Evolutionary conservation across 2,888 invertebrate genomes (phyloP).

Genomic region (Mimachlamys varia): DNA sequence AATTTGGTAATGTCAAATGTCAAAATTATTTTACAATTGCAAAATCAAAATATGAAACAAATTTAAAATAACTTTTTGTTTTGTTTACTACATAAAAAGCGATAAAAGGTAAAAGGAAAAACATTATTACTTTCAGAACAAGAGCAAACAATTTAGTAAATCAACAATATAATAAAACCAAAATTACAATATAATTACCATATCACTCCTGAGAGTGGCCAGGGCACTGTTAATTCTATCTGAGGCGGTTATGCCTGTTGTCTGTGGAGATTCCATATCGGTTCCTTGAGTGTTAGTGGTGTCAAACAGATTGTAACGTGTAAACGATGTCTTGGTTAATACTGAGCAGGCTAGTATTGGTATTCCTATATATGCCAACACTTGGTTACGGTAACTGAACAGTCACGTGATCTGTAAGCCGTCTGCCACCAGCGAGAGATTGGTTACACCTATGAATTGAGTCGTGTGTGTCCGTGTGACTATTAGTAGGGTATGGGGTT

Average conservation of each 20-base stretch:
- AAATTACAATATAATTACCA: neutral
- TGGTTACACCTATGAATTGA: neutral
- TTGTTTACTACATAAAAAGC: too few relatives aligned
- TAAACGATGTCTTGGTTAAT: neutral
- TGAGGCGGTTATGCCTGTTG: neutral
- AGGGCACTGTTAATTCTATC: neutral
- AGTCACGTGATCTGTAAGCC: neutral
- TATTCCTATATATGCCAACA: neutral
- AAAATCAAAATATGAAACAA: too few relatives aligned
- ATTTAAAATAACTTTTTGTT: too few relatives aligned
- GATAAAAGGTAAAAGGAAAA: too few relatives aligned
- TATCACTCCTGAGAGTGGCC: constrained; percentile 11
- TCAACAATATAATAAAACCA: too few relatives aligned
- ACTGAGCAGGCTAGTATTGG: neutral
- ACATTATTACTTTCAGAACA: too few relatives aligned
- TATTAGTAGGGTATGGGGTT: neutral
- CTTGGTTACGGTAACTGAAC: neutral
- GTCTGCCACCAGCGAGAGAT: neutral
- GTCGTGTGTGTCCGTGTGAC: neutral
- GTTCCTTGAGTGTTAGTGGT: neutral
- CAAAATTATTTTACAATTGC: too few relatives aligned
- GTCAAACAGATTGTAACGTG: neutral
- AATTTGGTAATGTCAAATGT: neutral
- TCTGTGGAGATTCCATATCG: neutral
- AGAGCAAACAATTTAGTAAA: too few relatives aligned